phyloP scores from a whole-genome alignment of 37 sponge, comb jelly and placozoan species.

The Corticium candelabrum region DNA sequence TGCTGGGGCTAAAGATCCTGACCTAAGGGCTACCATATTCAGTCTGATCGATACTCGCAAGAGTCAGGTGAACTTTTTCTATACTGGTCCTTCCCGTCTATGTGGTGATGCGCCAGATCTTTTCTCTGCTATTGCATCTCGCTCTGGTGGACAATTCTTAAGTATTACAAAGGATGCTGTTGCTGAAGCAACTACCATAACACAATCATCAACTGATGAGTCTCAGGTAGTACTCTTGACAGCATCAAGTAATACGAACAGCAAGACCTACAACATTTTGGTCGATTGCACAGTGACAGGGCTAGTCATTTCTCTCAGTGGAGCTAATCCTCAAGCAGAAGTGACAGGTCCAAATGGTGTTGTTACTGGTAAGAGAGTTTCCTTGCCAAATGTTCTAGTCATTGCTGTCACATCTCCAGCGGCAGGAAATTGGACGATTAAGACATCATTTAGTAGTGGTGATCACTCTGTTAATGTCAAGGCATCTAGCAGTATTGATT shows the following conservation, averaged over 20 bases:
- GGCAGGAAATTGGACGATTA: too few relatives aligned
- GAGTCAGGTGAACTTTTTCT: neutral
- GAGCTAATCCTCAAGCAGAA: too few relatives aligned
- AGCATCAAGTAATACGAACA: neutral
- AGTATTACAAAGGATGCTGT: neutral
- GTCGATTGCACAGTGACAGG: neutral
- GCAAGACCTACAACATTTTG: neutral
- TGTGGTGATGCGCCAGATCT: neutral
- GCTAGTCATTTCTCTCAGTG: neutral
- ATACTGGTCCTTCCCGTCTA: neutral
- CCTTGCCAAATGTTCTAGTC: too few relatives aligned
- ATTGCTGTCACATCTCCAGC: too few relatives aligned
- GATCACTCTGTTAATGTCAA: too few relatives aligned
- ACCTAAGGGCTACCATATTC: neutral
- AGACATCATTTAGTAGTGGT: too few relatives aligned
- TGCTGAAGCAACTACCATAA: neutral
- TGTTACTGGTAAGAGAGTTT: too few relatives aligned
- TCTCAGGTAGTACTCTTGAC: neutral
- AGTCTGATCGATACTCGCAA: neutral
- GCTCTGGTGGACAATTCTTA: neutral
- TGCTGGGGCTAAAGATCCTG: slow-evolving; percentile 13
- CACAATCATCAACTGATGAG: neutral
- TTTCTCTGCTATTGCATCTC: neutral
- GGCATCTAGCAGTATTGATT: neutral
- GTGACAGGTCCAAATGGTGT: too few relatives aligned